These are phyloP conservation scores for Periparus ater DNA, from an alignment of 2,797 vertebrate genomes.

Conservation along the genomic window DNA sequence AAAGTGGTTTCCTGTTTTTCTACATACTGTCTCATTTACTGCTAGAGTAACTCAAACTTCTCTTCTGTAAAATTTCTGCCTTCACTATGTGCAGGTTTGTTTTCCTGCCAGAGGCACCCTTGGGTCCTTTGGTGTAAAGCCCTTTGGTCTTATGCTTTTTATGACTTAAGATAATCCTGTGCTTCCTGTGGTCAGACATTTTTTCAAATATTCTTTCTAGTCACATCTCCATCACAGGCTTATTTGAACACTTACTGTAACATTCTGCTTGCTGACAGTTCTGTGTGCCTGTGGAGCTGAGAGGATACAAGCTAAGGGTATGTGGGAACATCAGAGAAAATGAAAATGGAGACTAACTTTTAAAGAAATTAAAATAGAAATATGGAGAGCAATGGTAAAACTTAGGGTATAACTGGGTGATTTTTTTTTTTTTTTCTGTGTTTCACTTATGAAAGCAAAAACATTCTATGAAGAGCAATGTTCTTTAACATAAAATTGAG, in stretches of 20 bases:
- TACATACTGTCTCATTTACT: not conserved
- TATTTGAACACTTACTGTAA: not conserved
- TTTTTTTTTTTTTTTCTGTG: not conserved
- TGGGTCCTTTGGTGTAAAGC: not conserved
- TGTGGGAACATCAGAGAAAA: not conserved
- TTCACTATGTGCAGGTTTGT: not conserved
- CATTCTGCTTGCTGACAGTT: not conserved
- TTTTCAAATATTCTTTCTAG: not conserved
- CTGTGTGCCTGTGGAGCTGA: not conserved
- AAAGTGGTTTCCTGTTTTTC: conserved; percentile 9
- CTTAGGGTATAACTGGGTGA: not conserved
- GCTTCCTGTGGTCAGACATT: not conserved
- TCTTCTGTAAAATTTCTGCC: not conserved
- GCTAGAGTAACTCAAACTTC: not conserved
- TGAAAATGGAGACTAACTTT: not conserved
- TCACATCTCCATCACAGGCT: not conserved
- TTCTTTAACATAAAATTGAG: not conserved
- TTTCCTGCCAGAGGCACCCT: not conserved
- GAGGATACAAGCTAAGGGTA: not conserved
- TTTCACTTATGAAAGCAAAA: not conserved
- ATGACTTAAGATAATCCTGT: not conserved
- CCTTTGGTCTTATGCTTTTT: not conserved
- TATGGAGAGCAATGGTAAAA: not conserved
- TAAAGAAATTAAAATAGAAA: not conserved
- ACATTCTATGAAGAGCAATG: not conserved